phyloP scores from a whole-genome alignment of 2,113 vertebrate genomes.

The Scortum barcoo region DNA sequence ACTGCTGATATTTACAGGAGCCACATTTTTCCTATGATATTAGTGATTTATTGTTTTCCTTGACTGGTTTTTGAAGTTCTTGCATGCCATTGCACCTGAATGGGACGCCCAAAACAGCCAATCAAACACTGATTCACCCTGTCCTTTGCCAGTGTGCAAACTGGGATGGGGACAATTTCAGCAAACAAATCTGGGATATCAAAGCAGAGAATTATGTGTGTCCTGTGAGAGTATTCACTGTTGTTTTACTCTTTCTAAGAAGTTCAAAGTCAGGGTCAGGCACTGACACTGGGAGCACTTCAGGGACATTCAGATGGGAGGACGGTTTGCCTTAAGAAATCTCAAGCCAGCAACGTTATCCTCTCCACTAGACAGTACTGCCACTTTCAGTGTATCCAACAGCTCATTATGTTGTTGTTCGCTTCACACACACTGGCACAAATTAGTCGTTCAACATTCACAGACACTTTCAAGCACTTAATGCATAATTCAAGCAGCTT shows the following conservation, averaged over 20 bases:
- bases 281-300: neutral
- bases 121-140: neutral
- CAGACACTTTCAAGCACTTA: conserved; percentile 24
- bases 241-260: neutral
- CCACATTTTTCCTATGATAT: neutral
- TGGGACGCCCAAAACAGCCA: neutral
- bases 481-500: conserved; percentile 55
- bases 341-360: neutral
- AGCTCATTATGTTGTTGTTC: conserved; percentile 35
- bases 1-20: neutral
- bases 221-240: neutral
- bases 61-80: neutral
- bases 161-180: neutral
- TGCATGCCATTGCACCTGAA: neutral
- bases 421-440: conserved; percentile 19
- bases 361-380: conserved; percentile 48
- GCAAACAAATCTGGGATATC: neutral
- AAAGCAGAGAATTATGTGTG: neutral
- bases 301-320: neutral
- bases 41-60: neutral
- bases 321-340: neutral
- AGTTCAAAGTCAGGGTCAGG: conserved; percentile 24
- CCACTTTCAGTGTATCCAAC: conserved; percentile 66
- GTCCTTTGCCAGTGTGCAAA: neutral
- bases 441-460: conserved; percentile 39